Evolutionary conservation across 2,113 vertebrate species (phyloP).

Genomic region (Globicephala melas): DNA sequence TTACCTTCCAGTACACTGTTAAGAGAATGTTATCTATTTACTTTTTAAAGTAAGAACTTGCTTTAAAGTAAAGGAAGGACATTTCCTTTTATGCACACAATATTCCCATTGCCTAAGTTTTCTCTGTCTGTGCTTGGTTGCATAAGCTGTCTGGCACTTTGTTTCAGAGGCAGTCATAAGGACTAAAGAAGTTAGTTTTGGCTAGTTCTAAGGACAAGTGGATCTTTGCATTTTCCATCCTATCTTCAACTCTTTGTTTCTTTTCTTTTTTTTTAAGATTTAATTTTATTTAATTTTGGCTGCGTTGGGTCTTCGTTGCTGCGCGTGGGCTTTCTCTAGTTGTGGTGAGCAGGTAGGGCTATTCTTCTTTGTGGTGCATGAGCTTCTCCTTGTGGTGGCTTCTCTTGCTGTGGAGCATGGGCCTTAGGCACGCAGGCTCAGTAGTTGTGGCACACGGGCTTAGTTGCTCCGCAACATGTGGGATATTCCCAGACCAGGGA

Average conservation of each 20-base stretch:
- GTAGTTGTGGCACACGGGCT: too few species aligned
- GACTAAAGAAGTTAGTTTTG: neutral
- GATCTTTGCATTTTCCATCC: neutral
- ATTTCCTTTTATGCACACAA: slow-evolving; percentile 38
- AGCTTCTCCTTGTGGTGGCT: too few species aligned
- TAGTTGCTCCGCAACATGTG: too few species aligned
- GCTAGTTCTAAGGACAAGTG: neutral
- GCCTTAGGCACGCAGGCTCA: too few species aligned
- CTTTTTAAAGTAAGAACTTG: neutral
- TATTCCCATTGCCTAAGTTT: neutral
- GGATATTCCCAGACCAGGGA: too few species aligned
- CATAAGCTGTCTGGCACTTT: slow-evolving; percentile 11
- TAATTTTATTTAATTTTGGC: too few species aligned
- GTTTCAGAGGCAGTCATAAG: neutral
- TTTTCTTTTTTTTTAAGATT: neutral
- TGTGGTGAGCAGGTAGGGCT: too few species aligned
- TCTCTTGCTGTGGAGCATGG: too few species aligned
- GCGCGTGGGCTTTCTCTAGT: too few species aligned
- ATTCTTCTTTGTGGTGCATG: too few species aligned
- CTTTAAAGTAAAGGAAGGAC: neutral
- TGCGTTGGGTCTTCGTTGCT: too few species aligned
- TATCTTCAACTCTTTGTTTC: neutral
- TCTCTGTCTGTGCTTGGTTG: neutral
- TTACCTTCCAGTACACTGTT: neutral
- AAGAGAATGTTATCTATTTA: slow-evolving; percentile 31